Evolutionary conservation across 2,113 vertebrate species (phyloP).

Genomic region (Daubentonia madagascariensis): DNA sequence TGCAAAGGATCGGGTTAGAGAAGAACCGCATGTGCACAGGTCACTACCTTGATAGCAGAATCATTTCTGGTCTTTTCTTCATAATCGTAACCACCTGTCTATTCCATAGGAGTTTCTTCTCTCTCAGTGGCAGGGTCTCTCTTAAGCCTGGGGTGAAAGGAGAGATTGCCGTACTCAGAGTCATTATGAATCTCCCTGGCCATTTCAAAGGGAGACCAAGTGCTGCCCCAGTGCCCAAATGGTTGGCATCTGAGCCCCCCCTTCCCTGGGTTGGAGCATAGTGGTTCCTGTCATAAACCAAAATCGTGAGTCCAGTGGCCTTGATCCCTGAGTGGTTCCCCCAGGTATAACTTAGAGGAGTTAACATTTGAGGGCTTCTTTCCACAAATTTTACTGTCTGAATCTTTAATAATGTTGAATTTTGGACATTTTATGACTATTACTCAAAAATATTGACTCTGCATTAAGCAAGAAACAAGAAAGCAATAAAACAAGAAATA

Average conservation of each 20-base stretch:
- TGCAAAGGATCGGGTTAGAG: not conserved
- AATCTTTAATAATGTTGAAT: conserved; percentile 55
- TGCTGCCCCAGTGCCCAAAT: not conserved
- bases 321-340: not conserved
- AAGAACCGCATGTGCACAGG: not conserved
- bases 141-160: not conserved
- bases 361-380: conserved; percentile 50
- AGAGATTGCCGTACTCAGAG: not conserved
- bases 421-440: conserved; percentile 70
- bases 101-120: not conserved
- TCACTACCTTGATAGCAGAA: not conserved
- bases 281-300: not conserved
- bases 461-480: conserved; percentile 50
- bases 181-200: not conserved
- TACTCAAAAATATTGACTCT: conserved; percentile 66
- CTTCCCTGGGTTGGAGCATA: not conserved
- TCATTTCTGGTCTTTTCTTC: not conserved
- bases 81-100: not conserved
- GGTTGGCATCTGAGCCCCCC: not conserved
- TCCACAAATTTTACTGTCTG: conserved; percentile 49
- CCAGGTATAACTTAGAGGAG: conserved; percentile 39
- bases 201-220: not conserved
- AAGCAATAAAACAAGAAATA: conserved; percentile 80
- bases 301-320: not conserved
- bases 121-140: not conserved